A percentile compares a stretch with the other conserved stretches of the same genome.
phyloP scores from a whole-genome alignment of 2,113 vertebrate genomes.

The Lophura nycthemera region DNA sequence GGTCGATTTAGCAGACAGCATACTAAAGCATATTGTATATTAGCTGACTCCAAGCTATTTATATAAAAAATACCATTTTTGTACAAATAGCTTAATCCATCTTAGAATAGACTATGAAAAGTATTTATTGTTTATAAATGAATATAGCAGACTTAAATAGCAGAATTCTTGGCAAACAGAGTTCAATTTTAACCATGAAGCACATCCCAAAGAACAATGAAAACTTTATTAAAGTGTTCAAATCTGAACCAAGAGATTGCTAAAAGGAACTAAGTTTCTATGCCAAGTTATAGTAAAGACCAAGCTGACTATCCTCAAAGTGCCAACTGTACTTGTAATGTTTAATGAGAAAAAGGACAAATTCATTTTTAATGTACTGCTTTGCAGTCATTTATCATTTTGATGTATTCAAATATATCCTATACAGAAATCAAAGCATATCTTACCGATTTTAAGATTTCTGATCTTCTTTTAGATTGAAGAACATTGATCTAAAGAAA shows the following conservation, averaged over 20 bases:
- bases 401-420: neutral
- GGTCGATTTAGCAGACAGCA: neutral
- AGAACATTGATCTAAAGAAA: constrained; percentile 92
- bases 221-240: neutral
- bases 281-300: neutral
- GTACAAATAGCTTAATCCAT: neutral
- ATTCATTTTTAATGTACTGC: neutral
- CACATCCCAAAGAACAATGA: neutral
- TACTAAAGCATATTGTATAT: neutral
- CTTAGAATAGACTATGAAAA: neutral
- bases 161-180: neutral
- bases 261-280: neutral
- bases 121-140: neutral
- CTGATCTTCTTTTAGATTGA: constrained; percentile 96
- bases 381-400: neutral
- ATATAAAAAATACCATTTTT: neutral
- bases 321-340: neutral
- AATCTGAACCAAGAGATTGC: neutral
- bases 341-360: neutral
- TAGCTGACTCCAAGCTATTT: neutral
- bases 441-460: constrained; percentile 98
- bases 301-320: neutral
- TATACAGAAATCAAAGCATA: neutral
- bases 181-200: neutral
- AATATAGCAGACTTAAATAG: neutral